These are phyloP conservation scores for Synchiropus splendidus DNA, from an alignment of 2,113 vertebrate genomes.

Conservation along the genomic window DNA sequence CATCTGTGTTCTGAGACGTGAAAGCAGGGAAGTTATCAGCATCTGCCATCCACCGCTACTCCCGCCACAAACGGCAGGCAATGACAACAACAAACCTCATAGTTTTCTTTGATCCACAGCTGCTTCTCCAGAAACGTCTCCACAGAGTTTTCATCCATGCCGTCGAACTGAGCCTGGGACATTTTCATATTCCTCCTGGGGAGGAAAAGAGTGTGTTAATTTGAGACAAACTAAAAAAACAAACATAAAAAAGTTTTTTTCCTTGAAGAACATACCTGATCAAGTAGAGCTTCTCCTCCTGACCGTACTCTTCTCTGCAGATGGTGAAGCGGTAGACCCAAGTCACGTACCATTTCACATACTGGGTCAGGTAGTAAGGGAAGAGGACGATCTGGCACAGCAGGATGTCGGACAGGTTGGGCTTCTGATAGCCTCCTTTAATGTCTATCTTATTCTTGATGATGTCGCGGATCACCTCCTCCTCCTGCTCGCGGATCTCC, in stretches of 20 bases:
- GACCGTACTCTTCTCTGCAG: conserved; percentile 82
- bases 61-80: no score
- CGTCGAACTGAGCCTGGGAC: conserved; percentile 91
- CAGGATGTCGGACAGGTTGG: conserved; percentile 84
- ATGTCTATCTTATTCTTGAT: conserved; percentile 98
- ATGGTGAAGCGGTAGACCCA: conserved; percentile 90
- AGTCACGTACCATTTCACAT: conserved; percentile 75
- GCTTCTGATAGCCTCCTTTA: conserved; percentile 95
- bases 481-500: conserved; percentile 90
- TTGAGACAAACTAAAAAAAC: not conserved
- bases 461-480: conserved; percentile 91
- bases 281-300: conserved; percentile 84
- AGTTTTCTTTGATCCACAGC: conserved; percentile 89
- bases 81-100: conserved; percentile 66
- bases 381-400: conserved; percentile 83
- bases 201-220: not conserved
- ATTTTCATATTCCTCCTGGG: conserved; percentile 83
- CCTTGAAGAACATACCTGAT: conserved; percentile 59
- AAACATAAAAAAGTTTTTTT: not conserved
- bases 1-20: no score
- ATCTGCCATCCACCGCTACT: no score
- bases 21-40: no score
- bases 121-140: conserved; percentile 76
- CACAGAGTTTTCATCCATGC: conserved; percentile 77
- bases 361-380: conserved; percentile 77